A percentile compares a stretch with the other conserved stretches of the same genome.
phyloP scores from a whole-genome alignment of 2,888 invertebrate genomes.

The Caenorhabditis sulstoni region DNA sequence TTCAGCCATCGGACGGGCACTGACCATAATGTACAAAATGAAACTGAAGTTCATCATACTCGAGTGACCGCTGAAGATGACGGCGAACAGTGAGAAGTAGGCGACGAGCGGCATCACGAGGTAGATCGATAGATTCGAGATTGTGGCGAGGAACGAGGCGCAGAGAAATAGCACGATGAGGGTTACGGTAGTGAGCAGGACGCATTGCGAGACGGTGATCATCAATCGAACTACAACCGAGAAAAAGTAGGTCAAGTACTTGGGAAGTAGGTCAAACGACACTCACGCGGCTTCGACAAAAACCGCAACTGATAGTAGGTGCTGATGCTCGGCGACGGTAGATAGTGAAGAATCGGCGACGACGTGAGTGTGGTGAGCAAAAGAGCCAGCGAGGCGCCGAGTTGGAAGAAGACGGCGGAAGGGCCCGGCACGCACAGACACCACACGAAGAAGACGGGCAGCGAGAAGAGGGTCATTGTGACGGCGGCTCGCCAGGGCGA shows the following conservation, averaged over 20 bases:
- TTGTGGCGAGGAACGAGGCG: slow-evolving; percentile 56
- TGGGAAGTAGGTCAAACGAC: background rate
- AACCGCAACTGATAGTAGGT: slow-evolving; percentile 67
- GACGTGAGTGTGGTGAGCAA: slow-evolving; percentile 59
- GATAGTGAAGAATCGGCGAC: slow-evolving; percentile 69
- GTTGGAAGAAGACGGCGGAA: slow-evolving; percentile 59
- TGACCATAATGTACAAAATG: slow-evolving; percentile 57
- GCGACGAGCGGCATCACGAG: slow-evolving; percentile 56
- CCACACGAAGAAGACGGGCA: slow-evolving; percentile 67
- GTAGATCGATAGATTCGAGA: slow-evolving; percentile 56
- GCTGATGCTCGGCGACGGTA: slow-evolving; percentile 68
- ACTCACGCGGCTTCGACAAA: slow-evolving; percentile 65
- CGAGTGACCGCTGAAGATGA: slow-evolving; percentile 68
- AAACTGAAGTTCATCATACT: slow-evolving; percentile 59
- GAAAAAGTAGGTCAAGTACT: too few relatives aligned
- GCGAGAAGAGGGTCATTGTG: slow-evolving; percentile 63
- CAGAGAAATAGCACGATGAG: slow-evolving; percentile 46
- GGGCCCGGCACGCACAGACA: slow-evolving; percentile 59
- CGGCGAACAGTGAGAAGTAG: slow-evolving; percentile 62
- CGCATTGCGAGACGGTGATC: slow-evolving; percentile 11
- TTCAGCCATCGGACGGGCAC: background rate
- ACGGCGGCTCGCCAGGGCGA: slow-evolving; percentile 71
- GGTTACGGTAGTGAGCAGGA: slow-evolving; percentile 6
- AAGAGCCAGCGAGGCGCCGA: slow-evolving; percentile 63
- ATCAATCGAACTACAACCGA: slow-evolving; percentile 53